Base-by-base conservation (phyloP, 2,888 invertebrate species). In the Teleogryllus oceanicus region DNA sequence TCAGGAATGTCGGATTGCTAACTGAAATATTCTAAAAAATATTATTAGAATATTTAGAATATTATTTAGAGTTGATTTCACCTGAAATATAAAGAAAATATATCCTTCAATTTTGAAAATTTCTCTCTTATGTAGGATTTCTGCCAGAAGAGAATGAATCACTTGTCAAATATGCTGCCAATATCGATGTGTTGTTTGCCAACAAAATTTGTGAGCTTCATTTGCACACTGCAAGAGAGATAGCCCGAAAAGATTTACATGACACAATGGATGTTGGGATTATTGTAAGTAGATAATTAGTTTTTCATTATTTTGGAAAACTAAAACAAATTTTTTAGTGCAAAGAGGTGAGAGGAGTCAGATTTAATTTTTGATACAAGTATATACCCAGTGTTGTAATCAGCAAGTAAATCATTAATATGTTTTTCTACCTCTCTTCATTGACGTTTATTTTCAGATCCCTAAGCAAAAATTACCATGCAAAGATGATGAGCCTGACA, bases 201-300 rank as follows among this genome's bases (percentile, higher is more conserved):
- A 91, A 93, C 84, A 94, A 94, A 84, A 92, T 94, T 79, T 93
- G 94, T 83, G 90, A 92, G 84, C 90, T 92, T 83, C 92, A 94
- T 82, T 86, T 94, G 80, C 90, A 91, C 80, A 89, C 88, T 78
- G 94, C 96, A 0, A 89, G 92, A 74, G 88, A 87, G 81, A 91
- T 96, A 77, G 94, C 96, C 92, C 90, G 92, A 79, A 93, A 94
- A 85, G 95, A 96, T 86, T 89, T 96, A 79, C 94, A 96, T 86
- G 90, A 92, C 83, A 92, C 93, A 84, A 90, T 91, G 18, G 86
- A 90, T 85, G 89, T 89, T 84, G 83, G 82, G 50, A 78, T 51
- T 78, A 62, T 75, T 49, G 78, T 80, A 78, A 75, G 80, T 50
- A 78, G 76, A 13, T 75, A 51, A 49, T 74, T 49, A 74, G 21